Conservation (phyloP, 2,888 invertebrate species). For the Pimpla rufipes region DNA sequence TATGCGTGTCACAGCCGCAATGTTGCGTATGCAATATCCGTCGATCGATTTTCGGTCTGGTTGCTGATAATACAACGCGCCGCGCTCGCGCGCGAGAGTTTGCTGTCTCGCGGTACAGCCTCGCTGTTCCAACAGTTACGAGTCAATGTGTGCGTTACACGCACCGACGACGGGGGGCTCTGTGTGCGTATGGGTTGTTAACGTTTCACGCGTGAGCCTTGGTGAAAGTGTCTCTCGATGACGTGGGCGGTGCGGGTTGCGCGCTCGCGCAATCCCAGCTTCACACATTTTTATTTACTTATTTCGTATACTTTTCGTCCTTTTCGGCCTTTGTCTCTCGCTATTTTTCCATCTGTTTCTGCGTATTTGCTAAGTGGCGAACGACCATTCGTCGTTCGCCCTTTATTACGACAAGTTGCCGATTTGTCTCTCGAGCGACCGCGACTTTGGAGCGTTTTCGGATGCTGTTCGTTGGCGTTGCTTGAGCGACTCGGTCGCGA, state of each 20-base stretch:
- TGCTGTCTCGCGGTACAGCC: constrained; percentile 61
- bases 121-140: constrained; percentile 32
- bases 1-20: constrained; percentile 38
- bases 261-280: constrained; percentile 47
- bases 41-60: constrained; percentile 69
- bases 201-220: constrained; percentile 50
- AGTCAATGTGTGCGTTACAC: not conserved
- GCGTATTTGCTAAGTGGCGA: not conserved
- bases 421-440: constrained; percentile 35
- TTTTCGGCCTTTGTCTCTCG: constrained; percentile 24
- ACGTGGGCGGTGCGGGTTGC: constrained; percentile 52
- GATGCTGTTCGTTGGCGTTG: not conserved
- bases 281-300: constrained; percentile 14
- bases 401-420: constrained; percentile 50
- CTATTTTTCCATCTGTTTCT: constrained; percentile 27
- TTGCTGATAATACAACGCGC: constrained; percentile 63
- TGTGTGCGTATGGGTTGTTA: constrained; percentile 25
- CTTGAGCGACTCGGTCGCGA: not conserved
- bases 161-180: not conserved
- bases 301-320: constrained; percentile 1
- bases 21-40: constrained; percentile 68
- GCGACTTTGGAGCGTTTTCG: not conserved
- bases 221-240: constrained; percentile 65
- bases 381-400: constrained; percentile 14
- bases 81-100: constrained; percentile 31